Base-by-base conservation (phyloP, 92 coral and sea anemone genomes). In the Diadumene lineata region DNA sequence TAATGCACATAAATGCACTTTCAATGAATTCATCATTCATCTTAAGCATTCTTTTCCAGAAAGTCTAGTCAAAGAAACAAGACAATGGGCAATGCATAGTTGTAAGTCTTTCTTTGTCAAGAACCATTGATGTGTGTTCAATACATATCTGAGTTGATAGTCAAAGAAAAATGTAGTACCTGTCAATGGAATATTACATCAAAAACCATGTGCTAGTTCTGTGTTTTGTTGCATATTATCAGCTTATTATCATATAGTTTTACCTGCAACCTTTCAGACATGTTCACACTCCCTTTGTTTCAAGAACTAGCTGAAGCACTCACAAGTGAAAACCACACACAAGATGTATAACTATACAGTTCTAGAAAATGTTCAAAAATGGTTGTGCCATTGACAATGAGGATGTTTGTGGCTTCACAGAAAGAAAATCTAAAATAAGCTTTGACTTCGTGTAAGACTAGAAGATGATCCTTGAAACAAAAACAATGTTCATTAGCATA, bases 131-230 rank as follows among this genome's bases (percentile, higher is more conserved):
- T 1, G 38, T 72, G 63, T 56, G 18, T 43, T 48, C 53, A 17
- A 26, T 31, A 32, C 56, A 72, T n/a, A 33, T 72, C 57, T 32
- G 27, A 29, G 22, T 29, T 72, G 68, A 1, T 30, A 29, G 34
- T 34, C 23, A 23, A 4, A 38, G 13, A 38, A 38, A 13, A 38
- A 38, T 6, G n/a, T 38, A 19, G 55, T 56, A 72, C 77, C 77
- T 72, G 77, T 28, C 53, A 23, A 7, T 15, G 21, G 38, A 48
- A 10, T 25, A 31, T 11, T 51, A 10, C 50, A 55, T 50, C 29
- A 55, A 72, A 33, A 48, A 33, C 56, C 77, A 72, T 72, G 77
- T 72, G 77, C 66, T 58, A 7, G 33, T 22, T 53, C 16, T 56
- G 51, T 11, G 50, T 29, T n/a, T 32, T 72, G 31, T 19, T 11